These are phyloP conservation scores for Zaprionus bogoriensis DNA, from an alignment of 2,888 invertebrate species.

Conservation along the genomic window DNA sequence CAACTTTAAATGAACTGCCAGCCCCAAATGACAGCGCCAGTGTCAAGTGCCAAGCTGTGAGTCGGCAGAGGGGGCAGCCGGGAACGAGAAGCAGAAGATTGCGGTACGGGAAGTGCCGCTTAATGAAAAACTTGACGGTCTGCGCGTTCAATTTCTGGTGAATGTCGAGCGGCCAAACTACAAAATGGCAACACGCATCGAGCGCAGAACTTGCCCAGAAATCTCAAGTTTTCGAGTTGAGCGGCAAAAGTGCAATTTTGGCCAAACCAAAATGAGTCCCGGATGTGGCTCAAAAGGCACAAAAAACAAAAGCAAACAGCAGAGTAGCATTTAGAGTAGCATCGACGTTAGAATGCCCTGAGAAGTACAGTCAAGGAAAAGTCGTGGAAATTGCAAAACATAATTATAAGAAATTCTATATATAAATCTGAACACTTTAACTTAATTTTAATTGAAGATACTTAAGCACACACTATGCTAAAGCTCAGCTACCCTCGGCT, in stretches of 20 bases:
- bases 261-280: constrained; percentile 61
- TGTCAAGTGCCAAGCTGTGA: constrained; percentile 19
- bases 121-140: constrained; percentile 62
- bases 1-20: constrained; percentile 75
- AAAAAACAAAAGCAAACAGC: constrained; percentile 29
- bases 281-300: constrained; percentile 55
- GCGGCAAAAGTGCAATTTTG: constrained; percentile 42
- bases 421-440: too few species aligned
- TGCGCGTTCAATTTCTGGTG: constrained; percentile 54
- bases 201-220: constrained; percentile 40
- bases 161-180: constrained; percentile 40
- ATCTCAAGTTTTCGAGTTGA: constrained; percentile 44
- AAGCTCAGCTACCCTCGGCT: constrained; percentile 6
- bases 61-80: neutral
- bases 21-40: constrained; percentile 47
- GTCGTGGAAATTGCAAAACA: neutral
- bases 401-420: neutral
- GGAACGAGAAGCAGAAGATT: neutral
- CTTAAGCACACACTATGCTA: too few species aligned
- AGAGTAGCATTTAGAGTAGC: neutral
- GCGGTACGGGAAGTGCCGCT: constrained; percentile 14
- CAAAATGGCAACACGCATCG: constrained; percentile 46
- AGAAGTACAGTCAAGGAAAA: neutral
- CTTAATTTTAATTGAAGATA: too few species aligned
- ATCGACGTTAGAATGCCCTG: constrained; percentile 1